These are phyloP conservation scores for human DNA, from an alignment of 2,113 vertebrate species.

Conservation along the genomic window GRCh38 chr14:90666501-90667000, in stretches of 20 bases:
- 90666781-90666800: background rate
- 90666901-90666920: background rate
- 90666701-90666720: background rate
- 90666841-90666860: background rate
- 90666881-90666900: background rate
- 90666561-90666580: background rate
- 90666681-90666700: background rate
- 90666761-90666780: background rate
- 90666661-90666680: background rate
- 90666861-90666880: background rate
- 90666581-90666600: background rate
- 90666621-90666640: background rate
- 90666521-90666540: background rate
- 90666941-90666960: background rate
- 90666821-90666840: background rate
- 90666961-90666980: accelerated
- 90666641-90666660: background rate
- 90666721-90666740: background rate
- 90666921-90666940: background rate
- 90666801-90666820: background rate
- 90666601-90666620: background rate
- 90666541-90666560: background rate
- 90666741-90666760: background rate
- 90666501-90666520: background rate
- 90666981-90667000: background rate